phyloP scores from a whole-genome alignment of 2,888 invertebrate genomes.

The Deroplatys truncata region DNA sequence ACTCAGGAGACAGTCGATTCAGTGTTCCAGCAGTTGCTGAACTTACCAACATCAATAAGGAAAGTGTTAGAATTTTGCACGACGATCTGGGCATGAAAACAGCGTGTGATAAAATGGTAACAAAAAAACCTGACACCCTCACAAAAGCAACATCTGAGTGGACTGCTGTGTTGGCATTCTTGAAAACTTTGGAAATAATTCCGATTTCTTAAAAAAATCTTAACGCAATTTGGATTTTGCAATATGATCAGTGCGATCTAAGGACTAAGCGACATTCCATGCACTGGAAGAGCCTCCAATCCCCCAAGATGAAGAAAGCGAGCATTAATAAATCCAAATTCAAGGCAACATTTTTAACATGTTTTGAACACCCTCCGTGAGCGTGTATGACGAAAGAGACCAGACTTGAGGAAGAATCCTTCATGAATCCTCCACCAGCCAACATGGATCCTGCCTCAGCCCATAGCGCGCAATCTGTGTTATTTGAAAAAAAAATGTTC shows the following conservation, averaged over 20 bases:
- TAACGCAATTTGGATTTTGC: not conserved
- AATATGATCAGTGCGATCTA: not conserved
- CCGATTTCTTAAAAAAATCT: not conserved
- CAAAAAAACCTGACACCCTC: not conserved
- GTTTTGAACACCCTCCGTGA: too few relatives aligned
- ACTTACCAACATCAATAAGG: too few relatives aligned
- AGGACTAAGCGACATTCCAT: not conserved
- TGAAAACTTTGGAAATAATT: not conserved
- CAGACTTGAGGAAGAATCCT: too few relatives aligned
- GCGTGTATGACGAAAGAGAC: too few relatives aligned
- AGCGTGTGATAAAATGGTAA: not conserved
- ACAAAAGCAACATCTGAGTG: not conserved
- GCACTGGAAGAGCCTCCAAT: not conserved
- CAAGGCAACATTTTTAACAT: not conserved
- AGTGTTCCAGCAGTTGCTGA: too few relatives aligned
- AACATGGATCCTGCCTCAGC: too few relatives aligned
- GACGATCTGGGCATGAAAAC: not conserved
- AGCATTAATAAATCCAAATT: not conserved
- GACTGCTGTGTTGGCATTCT: not conserved
- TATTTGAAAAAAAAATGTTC: too few relatives aligned
- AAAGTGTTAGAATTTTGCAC: not conserved
- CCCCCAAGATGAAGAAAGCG: not conserved
- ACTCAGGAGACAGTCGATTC: too few relatives aligned
- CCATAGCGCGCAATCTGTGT: too few relatives aligned
- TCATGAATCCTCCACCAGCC: too few relatives aligned